These are phyloP conservation scores for Ctenosaura bakeri DNA, from an alignment of 2,797 vertebrate genomes.

Conservation along the genomic window DNA sequence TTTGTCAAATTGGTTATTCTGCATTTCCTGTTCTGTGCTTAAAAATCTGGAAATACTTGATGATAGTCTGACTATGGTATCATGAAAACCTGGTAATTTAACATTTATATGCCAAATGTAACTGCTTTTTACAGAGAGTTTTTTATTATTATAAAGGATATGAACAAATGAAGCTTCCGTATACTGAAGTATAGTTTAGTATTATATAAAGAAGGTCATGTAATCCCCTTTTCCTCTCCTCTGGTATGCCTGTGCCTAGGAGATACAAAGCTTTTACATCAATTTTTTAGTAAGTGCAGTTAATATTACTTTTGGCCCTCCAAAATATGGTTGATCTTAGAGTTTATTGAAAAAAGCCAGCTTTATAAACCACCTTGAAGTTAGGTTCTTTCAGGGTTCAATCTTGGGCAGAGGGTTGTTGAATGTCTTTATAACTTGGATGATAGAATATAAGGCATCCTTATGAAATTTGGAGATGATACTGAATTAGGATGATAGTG, in stretches of 20 bases:
- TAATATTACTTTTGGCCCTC: not conserved
- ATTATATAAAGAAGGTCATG: not conserved
- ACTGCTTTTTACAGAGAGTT: constrained; percentile 21
- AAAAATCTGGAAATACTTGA: not conserved
- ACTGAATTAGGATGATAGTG: too few species aligned
- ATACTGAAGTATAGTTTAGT: not conserved
- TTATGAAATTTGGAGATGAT: too few species aligned
- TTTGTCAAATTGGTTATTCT: constrained; percentile 50
- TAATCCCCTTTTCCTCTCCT: not conserved
- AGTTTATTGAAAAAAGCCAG: not conserved
- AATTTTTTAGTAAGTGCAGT: not conserved
- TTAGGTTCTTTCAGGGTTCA: too few species aligned
- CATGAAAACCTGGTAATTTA: constrained; percentile 9
- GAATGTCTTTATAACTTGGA: too few species aligned
- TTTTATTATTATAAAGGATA: not conserved
- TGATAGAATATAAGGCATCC: too few species aligned
- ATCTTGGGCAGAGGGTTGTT: too few species aligned
- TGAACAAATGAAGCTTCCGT: not conserved
- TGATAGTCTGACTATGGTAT: constrained; percentile 8
- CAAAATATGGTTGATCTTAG: not conserved
- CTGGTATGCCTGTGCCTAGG: not conserved
- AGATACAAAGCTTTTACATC: not conserved
- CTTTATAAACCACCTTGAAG: not conserved
- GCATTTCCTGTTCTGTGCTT: constrained; percentile 18
- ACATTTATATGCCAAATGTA: not conserved